Base-by-base conservation (phyloP, 2,113 vertebrate species). In the Siniperca chuatsi region DNA sequence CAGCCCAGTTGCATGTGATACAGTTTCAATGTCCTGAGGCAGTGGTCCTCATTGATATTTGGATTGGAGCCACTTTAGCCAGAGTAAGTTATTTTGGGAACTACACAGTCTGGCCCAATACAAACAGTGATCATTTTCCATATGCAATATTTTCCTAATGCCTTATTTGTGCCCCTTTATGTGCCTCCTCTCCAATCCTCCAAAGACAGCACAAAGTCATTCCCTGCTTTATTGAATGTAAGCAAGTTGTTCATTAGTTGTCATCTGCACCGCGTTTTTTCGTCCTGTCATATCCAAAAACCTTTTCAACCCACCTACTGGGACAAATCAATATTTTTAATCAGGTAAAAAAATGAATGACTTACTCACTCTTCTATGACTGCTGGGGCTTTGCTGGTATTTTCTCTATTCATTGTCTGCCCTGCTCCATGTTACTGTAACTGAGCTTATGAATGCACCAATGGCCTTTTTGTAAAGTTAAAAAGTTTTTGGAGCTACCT, bases 21-120 rank as follows among this genome's bases (percentile, higher is more conserved):
- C 57, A 37, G 29, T 60, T 84, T 76, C 52, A 83, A 8, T 54
- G 42, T 46, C 72, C 71, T 1, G 8, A 89, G 72, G 55, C 76
- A 69, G 57, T 55, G 54, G 71, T 83, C 72, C 29, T 25, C 50
- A 58, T 65, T 84, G 60, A 82, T 86, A 77, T 82, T 89, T 92
- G 75, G 79, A 67, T 44, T 67, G 8, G 2, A 84, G 82, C 81
- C 69, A 79, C 44, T 85, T 74, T 73, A 88, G 74, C 42, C 46
- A 46, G 33, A 82, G 66, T 68, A 57, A 67, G 61, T 85, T 92
- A 87, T 94, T 93, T 90, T 75, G n/a, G 87, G 85, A 78, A 77
- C n/a, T 15, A 6, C 35, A 3, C 50, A 40, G 33, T 73, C 73
- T 81, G 69, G 68, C 55, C 18, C 54, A 78, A 33, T 77, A 10